Evolutionary conservation across 2,797 vertebrate genomes (phyloP).

Genomic region (Malurus splendens): DNA sequence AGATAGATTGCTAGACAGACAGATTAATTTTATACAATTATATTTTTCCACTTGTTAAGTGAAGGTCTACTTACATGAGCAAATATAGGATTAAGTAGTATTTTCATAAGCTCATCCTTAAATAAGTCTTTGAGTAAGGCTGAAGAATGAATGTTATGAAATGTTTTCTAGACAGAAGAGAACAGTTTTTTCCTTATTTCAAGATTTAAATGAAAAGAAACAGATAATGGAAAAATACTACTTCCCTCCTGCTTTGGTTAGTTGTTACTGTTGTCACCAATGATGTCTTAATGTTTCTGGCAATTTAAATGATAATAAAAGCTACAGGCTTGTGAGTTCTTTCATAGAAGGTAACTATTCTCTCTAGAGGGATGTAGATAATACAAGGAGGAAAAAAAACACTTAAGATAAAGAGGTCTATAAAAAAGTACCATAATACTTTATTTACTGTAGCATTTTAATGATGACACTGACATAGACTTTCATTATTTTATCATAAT

Average conservation of each 20-base stretch:
- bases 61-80: not conserved
- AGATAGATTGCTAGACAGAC: not conserved
- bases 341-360: not conserved
- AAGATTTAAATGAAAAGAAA: not conserved
- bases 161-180: not conserved
- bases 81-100: not conserved
- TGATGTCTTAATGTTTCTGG: not conserved
- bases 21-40: not conserved
- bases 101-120: not conserved
- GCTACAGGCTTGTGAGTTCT: not conserved
- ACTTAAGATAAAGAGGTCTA: not conserved
- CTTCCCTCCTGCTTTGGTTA: not conserved
- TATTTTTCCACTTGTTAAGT: not conserved
- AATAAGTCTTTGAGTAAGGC: not conserved
- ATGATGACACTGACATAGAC: not conserved
- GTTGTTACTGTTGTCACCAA: not conserved
- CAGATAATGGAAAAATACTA: not conserved
- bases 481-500: not conserved
- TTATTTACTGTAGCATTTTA: not conserved
- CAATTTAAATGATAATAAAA: not conserved
- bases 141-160: not conserved
- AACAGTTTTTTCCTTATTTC: not conserved
- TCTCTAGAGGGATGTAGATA: not conserved
- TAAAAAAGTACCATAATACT: not conserved
- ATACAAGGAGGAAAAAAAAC: not conserved